Base-by-base conservation (phyloP, 1,140 invertebrate genomes). In the Streblospio benedicti region DNA sequence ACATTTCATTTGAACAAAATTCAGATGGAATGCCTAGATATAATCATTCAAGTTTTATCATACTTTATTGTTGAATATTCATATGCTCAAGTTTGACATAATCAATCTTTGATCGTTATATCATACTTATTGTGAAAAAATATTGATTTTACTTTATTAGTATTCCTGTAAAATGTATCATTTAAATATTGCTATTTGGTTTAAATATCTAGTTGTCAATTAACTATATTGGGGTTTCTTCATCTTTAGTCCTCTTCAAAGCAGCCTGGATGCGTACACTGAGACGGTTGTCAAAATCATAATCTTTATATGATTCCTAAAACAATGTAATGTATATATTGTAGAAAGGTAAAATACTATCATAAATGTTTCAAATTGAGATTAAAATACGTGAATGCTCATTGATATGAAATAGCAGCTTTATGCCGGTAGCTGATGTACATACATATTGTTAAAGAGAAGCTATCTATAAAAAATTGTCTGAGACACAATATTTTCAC, bases 211-310 rank as follows among this genome's bases (percentile, higher is more conserved):
- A n/a, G n/a, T n/a, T n/a, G n/a, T n/a, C n/a, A n/a, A n/a, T n/a
- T n/a, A n/a, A n/a, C 45, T 47, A 4, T 18, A 14, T 1, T 47
- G 14, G 9, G 2, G 2, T 47, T 23, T 47, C 45, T 47, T 6
- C 30, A 12, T 23, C 23, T 47, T 18, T 47, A 43, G 51, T 32
- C 28, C 73, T 73, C 63, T 78, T 83, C 30, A 86, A 63, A 16
- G 82, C 80, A 55, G 81, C 78, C 65, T 85, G 82, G 43, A 86
- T 82, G 62, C 84, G 75, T 3, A 86, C 82, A 61, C 77, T 83
- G 31, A 87, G 75, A 5, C 84, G 76, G 65, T 82, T 83, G 66
- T 86, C 85, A 71, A 86, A 86, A 71, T 87, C 85, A 67, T 85
- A 87, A 66, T 83, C 81, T 65, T n/a, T n/a, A n/a, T 84, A 85